Evolutionary conservation across 92 coral and sea anemone genomes (phyloP), one percentile per base, ranked within the genome.

Genomic region (Virgularia gustaviana): DNA sequence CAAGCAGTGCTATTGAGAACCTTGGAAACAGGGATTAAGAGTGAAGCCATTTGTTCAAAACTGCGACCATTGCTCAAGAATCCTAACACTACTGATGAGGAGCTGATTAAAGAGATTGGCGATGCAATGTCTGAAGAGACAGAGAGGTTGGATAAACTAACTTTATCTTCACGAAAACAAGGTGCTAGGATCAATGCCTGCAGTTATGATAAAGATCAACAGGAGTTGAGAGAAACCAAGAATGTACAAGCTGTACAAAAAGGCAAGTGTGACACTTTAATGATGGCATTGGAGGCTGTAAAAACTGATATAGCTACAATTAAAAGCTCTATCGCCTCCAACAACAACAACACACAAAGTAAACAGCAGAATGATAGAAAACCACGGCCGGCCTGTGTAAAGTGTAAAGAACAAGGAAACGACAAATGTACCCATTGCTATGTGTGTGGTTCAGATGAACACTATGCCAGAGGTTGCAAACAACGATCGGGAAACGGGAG

Each of bases 111-210:
- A 13, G 52, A 52, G 29, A 8, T 66, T 32, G 57, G 73, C 10
- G 73, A 66, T 41, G 73, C 58, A 42, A 43, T 66, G 49, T 42
- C 73, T 43, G 73, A 66, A 44, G 73, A 66, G 52, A 66, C 34
- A 13, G 73, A 66, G 36, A 49, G 56, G 22, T 6, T 41, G 16
- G 47, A 29, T 30, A 66, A 66, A 66, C 28, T 66, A 30, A 43
- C 73, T n/a, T n/a, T n/a, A 29, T 66, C 58, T 6, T 42, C 73
- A 1, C 57, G 73, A 37, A 66, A 66, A 16, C 45, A 39, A 39
- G n/a, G n/a, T n/a, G n/a, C n/a, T n/a, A n/a, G n/a, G n/a, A n/a
- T n/a, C n/a, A n/a, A n/a, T n/a, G 15, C 8, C 45, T 7, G 15
- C 8, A 39, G 45, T 15, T 8, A 39, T 7, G 45, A 39, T 39